phyloP scores from a whole-genome alignment of 1,140 invertebrate genomes.

The Dufourea novaeangliae region DNA sequence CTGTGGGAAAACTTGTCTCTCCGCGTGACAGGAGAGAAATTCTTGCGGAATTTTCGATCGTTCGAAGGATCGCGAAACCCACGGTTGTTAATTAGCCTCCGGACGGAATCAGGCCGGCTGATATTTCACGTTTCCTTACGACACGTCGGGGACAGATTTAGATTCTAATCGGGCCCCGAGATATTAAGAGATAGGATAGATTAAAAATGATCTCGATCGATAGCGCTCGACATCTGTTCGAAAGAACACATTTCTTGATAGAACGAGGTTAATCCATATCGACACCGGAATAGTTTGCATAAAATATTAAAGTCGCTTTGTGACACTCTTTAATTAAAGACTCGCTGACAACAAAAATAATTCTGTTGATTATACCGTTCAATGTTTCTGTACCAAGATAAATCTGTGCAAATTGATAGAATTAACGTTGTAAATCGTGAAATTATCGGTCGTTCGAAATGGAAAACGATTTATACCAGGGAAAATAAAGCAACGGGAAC shows the following conservation, averaged over 20 bases:
- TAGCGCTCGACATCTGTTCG: neutral
- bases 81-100: constrained; percentile 10
- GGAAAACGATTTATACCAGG: neutral
- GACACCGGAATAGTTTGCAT: too few species aligned
- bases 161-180: constrained; percentile 18
- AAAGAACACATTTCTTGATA: too few species aligned
- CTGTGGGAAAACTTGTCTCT: neutral
- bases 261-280: too few species aligned
- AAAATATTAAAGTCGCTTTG: too few species aligned
- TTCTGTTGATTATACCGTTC: too few species aligned
- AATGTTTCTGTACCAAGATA: neutral
- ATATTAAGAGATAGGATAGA: constrained; percentile 7
- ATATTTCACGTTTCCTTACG: constrained; percentile 42
- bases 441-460: neutral
- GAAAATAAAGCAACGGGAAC: constrained; percentile 3
- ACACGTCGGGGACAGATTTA: constrained; percentile 14
- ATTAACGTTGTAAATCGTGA: neutral
- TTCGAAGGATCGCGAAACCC: constrained; percentile 6
- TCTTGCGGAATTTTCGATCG: constrained; percentile 19
- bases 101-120: constrained; percentile 5
- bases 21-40: neutral
- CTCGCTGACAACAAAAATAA: too few species aligned
- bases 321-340: too few species aligned
- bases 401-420: neutral
- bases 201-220: neutral